These are phyloP conservation scores for Neotoxoptera formosana DNA, from an alignment of 1,140 invertebrate genomes.

Conservation along the genomic window DNA sequence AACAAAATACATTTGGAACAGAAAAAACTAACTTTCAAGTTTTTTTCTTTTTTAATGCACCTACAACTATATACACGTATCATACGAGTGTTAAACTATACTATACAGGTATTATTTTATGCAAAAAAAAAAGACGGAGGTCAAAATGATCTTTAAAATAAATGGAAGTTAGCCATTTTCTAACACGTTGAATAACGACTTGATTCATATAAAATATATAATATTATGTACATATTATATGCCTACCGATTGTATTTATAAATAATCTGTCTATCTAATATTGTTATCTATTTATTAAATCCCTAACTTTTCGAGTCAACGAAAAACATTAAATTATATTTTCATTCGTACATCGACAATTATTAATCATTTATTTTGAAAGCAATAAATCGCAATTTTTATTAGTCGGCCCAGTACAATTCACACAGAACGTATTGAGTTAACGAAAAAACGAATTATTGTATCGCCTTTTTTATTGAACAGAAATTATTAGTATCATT, in stretches of 20 bases:
- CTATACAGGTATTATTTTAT: neutral
- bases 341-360: neutral
- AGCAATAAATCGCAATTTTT: neutral
- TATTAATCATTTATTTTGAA: neutral
- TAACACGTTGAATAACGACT: neutral
- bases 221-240: too few relatives aligned
- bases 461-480: neutral
- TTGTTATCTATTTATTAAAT: neutral
- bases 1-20: neutral
- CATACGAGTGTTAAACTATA: neutral
- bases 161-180: neutral
- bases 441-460: neutral
- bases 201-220: neutral
- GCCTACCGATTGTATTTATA: neutral
- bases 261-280: neutral
- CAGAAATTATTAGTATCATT: neutral
- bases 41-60: too few relatives aligned
- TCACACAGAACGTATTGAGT: neutral
- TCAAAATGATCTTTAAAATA: neutral
- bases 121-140: neutral
- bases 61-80: neutral
- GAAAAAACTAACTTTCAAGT: too few relatives aligned
- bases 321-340: neutral
- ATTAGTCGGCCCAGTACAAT: neutral
- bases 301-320: neutral